phyloP scores from a whole-genome alignment of 2,113 vertebrate species.

The Cochlearius cochlearius region DNA sequence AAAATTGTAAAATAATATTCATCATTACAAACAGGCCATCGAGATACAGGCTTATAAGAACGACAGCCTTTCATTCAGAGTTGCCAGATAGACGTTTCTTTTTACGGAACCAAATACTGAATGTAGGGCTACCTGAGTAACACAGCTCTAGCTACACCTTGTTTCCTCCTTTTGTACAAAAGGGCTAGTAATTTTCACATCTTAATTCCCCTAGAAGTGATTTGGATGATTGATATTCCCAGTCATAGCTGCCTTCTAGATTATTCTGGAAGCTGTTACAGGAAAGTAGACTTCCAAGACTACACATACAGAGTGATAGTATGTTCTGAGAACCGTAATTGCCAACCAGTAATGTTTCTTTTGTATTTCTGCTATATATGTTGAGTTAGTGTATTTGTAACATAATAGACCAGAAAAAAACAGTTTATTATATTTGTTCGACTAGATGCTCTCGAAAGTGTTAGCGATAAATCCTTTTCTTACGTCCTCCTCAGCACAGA shows the following conservation, averaged over 20 bases:
- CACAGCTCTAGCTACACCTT: background rate
- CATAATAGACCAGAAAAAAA: background rate
- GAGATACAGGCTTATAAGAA: background rate
- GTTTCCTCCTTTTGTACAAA: background rate
- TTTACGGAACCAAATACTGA: background rate
- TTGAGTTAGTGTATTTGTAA: background rate
- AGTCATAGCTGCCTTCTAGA: background rate
- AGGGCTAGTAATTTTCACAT: background rate
- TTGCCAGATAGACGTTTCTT: background rate
- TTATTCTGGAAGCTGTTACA: background rate
- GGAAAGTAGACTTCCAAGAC: background rate
- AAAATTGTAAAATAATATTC: background rate
- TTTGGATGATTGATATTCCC: background rate
- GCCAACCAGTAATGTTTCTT: background rate
- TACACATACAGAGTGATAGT: background rate
- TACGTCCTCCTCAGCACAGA: background rate
- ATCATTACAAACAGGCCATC: background rate
- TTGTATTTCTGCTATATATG: background rate
- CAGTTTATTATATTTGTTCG: background rate
- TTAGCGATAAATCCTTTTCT: background rate
- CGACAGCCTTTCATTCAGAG: background rate
- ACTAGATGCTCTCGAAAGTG: background rate
- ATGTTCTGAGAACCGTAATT: background rate
- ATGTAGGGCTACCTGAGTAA: background rate
- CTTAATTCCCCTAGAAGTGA: background rate